phyloP scores from a whole-genome alignment of 2,888 invertebrate species.

The Lathronympha strigana region DNA sequence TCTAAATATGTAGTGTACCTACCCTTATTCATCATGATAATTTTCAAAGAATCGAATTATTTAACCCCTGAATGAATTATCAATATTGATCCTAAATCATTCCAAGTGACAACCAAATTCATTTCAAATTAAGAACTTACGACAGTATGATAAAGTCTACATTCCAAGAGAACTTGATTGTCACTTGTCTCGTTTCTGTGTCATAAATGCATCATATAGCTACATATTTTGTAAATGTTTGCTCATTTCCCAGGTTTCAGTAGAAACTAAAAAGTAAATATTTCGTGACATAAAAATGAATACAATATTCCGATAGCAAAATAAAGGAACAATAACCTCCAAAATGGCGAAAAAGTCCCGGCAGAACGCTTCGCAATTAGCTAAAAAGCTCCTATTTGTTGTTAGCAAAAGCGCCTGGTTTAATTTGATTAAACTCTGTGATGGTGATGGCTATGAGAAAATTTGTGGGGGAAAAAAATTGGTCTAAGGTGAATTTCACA shows the following conservation, averaged over 20 bases:
- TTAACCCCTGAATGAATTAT: too few species aligned
- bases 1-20: too few species aligned
- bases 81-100: too few species aligned
- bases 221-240: slow-evolving; percentile 8
- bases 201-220: too few species aligned
- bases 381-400: slow-evolving; percentile 47
- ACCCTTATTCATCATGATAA: too few species aligned
- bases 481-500: not conserved
- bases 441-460: not conserved
- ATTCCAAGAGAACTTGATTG: too few species aligned
- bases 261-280: slow-evolving; percentile 9
- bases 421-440: slow-evolving; percentile 27
- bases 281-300: slow-evolving; percentile 15
- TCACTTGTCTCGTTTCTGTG: too few species aligned
- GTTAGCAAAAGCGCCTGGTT: slow-evolving; percentile 21
- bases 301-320: slow-evolving; percentile 18
- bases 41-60: too few species aligned
- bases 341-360: slow-evolving; percentile 23
- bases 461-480: not conserved
- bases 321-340: slow-evolving; percentile 25
- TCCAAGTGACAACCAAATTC: too few species aligned
- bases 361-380: slow-evolving; percentile 44
- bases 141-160: too few species aligned
- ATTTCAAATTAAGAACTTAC: too few species aligned
- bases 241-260: not conserved